phyloP scores from a whole-genome alignment of 2,113 vertebrate species.

The Brachypodius melanocephalos region DNA sequence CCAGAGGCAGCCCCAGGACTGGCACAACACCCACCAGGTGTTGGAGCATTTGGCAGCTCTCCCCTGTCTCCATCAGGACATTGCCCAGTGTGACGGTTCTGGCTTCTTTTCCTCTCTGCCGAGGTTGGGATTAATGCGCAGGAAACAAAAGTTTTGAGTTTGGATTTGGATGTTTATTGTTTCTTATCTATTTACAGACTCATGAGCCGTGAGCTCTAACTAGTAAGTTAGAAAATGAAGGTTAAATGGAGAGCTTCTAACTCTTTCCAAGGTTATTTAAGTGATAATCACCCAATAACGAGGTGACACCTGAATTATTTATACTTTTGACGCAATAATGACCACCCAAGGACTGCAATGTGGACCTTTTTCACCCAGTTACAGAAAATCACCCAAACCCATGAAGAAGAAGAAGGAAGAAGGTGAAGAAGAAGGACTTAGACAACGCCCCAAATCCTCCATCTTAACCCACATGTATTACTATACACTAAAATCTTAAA shows the following conservation, averaged over 20 bases:
- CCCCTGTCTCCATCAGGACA: neutral
- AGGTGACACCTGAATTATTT: neutral
- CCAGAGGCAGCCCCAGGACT: neutral
- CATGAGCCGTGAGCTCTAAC: neutral
- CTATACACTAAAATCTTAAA: neutral
- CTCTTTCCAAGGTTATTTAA: neutral
- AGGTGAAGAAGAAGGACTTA: neutral
- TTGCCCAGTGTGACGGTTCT: neutral
- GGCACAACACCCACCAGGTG: neutral
- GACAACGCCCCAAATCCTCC: neutral
- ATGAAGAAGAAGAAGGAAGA: neutral
- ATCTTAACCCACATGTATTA: neutral
- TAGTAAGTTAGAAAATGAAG: neutral
- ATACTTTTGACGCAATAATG: neutral
- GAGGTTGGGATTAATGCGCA: neutral
- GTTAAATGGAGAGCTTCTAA: neutral
- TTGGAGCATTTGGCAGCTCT: neutral
- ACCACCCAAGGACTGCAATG: neutral
- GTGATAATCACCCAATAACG: neutral
- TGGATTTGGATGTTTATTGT: neutral
- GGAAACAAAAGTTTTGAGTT: neutral
- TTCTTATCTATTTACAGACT: neutral
- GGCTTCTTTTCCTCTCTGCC: neutral
- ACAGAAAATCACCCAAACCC: neutral
- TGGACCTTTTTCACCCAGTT: neutral